Percentiles rank a stretch among this genome's conserved stretches.
These are phyloP conservation scores for Euborellia annulipes DNA, from an alignment of 1,140 invertebrate species.

Conservation along the genomic window DNA sequence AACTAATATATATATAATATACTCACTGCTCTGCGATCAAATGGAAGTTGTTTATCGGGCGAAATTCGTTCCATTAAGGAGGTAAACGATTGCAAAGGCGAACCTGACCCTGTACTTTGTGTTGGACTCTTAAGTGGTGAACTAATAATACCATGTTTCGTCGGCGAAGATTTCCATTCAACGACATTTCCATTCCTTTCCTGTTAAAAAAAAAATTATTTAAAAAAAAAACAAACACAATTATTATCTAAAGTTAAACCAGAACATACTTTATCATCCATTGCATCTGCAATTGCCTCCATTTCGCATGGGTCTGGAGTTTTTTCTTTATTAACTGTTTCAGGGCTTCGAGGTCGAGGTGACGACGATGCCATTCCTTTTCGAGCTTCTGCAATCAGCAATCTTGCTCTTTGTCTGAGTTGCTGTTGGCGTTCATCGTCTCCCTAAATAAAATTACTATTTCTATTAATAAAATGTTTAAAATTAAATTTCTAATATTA, in stretches of 20 bases:
- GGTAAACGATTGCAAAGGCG: conserved; percentile 46
- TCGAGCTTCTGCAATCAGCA: conserved; percentile 76
- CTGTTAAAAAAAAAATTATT: conserved; percentile 8
- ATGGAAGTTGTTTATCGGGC: conserved; percentile 36
- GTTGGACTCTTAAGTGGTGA: conserved; percentile 31
- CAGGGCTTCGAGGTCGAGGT: background rate
- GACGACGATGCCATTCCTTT: conserved; percentile 34
- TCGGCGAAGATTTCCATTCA: background rate
- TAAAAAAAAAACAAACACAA: background rate
- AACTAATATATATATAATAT: background rate
- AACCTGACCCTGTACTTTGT: conserved; percentile 27
- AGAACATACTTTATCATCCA: too few species aligned
- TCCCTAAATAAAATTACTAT: too few species aligned
- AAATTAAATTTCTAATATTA: too few species aligned
- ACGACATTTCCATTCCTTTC: conserved; percentile 19
- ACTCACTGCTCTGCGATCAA: conserved; percentile 29
- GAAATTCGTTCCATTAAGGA: conserved; percentile 53
- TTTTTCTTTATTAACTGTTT: too few species aligned
- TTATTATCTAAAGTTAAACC: too few species aligned
- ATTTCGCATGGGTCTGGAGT: too few species aligned
- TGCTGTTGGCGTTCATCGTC: conserved; percentile 74
- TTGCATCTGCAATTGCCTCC: too few species aligned
- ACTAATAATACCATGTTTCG: conserved; percentile 25
- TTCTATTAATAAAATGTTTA: too few species aligned
- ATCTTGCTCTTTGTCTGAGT: conserved; percentile 69